These are phyloP conservation scores for Pangasius mekongensis DNA, from an alignment of 2,797 vertebrate genomes.

Conservation along the genomic window DNA sequence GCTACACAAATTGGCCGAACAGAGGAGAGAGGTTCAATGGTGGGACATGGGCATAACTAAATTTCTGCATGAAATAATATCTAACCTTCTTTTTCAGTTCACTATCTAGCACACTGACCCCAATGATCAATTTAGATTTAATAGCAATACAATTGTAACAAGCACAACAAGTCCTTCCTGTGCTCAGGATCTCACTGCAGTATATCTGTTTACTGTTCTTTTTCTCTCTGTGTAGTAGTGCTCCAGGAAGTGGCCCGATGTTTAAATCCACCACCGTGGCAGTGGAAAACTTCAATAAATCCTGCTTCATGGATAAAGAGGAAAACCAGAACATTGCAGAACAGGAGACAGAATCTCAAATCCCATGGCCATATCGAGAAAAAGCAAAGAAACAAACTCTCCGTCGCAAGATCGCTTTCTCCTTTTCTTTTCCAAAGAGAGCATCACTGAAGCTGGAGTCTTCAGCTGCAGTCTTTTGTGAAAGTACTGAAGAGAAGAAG, in stretches of 20 bases:
- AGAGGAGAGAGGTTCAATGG: slow-evolving; percentile 80
- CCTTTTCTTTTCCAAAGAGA: slow-evolving; percentile 87
- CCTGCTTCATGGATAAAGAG: slow-evolving; percentile 44
- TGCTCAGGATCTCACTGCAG: neutral
- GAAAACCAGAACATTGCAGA: slow-evolving; percentile 46
- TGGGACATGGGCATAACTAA: slow-evolving; percentile 54
- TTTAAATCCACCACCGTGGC: slow-evolving; percentile 97
- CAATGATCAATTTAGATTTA: neutral
- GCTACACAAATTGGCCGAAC: slow-evolving; percentile 82
- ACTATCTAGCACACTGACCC: neutral
- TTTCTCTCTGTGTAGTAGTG: slow-evolving; percentile 71
- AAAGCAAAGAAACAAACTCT: slow-evolving; percentile 71
- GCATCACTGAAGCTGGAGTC: slow-evolving; percentile 81
- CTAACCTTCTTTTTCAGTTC: neutral
- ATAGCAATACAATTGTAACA: neutral
- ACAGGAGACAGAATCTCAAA: slow-evolving; percentile 53
- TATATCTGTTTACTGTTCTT: slow-evolving; percentile 11
- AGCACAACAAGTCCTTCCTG: neutral
- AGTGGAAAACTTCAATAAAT: slow-evolving; percentile 72
- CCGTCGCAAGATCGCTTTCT: slow-evolving; percentile 81
- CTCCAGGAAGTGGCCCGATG: slow-evolving; percentile 96
- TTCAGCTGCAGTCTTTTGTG: slow-evolving; percentile 85
- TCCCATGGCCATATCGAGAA: slow-evolving; percentile 52
- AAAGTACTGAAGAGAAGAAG: slow-evolving; percentile 75
- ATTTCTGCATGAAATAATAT: neutral